Evolutionary conservation across 2,888 invertebrate genomes (phyloP).

Genomic region (Tipula helvola): DNA sequence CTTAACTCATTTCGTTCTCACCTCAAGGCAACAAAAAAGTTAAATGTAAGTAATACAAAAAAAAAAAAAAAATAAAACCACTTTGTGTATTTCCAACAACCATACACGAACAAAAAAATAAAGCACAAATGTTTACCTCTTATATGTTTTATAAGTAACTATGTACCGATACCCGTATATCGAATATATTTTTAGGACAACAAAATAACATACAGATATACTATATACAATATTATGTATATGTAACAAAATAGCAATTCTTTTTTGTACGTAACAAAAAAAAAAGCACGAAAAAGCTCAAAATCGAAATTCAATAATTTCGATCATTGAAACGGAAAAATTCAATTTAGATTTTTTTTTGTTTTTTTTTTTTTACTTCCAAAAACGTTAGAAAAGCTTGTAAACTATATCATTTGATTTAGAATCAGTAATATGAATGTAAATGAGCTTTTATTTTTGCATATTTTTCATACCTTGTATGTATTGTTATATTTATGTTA

Average conservation of each 20-base stretch:
- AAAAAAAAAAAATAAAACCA: background rate
- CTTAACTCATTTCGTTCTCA: background rate
- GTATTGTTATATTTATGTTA: background rate
- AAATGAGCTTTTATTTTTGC: background rate
- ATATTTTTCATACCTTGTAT: background rate
- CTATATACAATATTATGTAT: background rate
- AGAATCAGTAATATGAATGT: conserved; percentile 4
- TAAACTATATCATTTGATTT: background rate
- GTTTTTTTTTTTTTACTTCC: background rate
- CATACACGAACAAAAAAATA: background rate
- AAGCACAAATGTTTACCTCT: background rate
- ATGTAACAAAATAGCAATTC: background rate
- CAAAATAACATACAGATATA: background rate
- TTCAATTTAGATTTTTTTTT: background rate
- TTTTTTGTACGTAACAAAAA: background rate
- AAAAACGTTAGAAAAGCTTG: background rate
- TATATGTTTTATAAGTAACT: background rate
- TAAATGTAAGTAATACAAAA: background rate
- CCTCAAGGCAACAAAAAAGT: background rate
- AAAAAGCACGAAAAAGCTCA: background rate
- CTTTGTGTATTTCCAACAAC: background rate
- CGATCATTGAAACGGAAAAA: background rate
- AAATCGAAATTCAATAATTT: background rate
- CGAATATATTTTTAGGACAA: background rate
- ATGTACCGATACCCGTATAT: background rate